Evolutionary conservation across 2,113 vertebrate species (phyloP).

Genomic region (Orycteropus afer): DNA sequence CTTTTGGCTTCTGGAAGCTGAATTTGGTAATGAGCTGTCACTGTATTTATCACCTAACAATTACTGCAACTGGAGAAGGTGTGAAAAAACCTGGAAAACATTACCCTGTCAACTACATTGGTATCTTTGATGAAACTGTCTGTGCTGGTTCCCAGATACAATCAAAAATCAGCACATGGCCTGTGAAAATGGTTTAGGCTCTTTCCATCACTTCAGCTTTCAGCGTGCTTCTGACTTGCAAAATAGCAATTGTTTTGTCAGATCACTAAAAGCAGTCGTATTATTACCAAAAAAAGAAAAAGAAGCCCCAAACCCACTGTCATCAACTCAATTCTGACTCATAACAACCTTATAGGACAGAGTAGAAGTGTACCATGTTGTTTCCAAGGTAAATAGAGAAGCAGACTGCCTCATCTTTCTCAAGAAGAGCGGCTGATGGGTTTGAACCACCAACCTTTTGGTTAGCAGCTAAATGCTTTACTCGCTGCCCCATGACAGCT

Average conservation of each 20-base stretch:
- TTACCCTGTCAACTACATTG: neutral
- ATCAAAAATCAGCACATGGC: neutral
- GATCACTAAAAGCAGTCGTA: neutral
- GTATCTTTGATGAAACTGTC: conserved; percentile 30
- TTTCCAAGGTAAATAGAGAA: no score
- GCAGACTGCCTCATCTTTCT: no score
- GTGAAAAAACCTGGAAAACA: conserved; percentile 59
- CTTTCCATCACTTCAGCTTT: neutral
- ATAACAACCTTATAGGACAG: no score
- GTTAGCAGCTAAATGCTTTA: no score
- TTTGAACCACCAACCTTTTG: no score
- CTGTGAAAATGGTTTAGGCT: conserved; percentile 25
- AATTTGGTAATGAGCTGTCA: conserved; percentile 45
- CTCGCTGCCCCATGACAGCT: no score
- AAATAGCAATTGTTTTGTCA: neutral
- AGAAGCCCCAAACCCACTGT: no score
- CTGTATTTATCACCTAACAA: conserved; percentile 47
- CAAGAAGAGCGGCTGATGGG: no score
- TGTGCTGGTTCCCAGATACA: neutral
- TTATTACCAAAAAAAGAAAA: no score
- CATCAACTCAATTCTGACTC: no score
- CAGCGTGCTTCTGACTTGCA: neutral
- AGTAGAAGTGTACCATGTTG: no score
- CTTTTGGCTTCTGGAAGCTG: conserved; percentile 18
- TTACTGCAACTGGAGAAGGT: conserved; percentile 18